Conservation (phyloP, 1,140 invertebrate genomes). For the Caenorhabditis inopinata region DNA sequence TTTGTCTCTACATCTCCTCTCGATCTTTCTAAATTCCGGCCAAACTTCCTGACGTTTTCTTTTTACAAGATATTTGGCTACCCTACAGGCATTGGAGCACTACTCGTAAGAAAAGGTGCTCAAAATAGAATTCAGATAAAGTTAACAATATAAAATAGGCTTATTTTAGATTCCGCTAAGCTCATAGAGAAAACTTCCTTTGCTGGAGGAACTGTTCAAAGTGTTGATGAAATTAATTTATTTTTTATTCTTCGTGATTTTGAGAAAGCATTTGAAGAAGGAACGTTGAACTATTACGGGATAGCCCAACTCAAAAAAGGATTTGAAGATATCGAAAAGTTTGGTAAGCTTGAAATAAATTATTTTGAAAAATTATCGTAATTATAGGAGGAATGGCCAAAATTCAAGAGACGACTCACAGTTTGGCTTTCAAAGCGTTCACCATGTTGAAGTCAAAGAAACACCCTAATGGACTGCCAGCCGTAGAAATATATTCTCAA, state of each 20-base stretch:
- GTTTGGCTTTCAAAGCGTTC: constrained; percentile 76
- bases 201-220: constrained; percentile 15
- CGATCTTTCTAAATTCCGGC: constrained; percentile 75
- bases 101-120: constrained; percentile 78
- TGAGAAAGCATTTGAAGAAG: constrained; percentile 79
- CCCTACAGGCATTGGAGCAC: constrained; percentile 82
- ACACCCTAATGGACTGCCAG: constrained; percentile 76
- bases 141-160: no score
- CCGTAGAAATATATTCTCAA: constrained; percentile 74
- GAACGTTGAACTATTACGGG: constrained; percentile 83
- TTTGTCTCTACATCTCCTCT: constrained; percentile 79
- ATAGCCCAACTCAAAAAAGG: constrained; percentile 81
- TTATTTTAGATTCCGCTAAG: constrained; percentile 70
- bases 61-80: constrained; percentile 99
- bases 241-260: constrained; percentile 60
- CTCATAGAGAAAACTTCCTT: constrained; percentile 68
- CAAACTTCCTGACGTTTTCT: constrained; percentile 87
- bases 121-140: no score
- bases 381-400: constrained; percentile 73
- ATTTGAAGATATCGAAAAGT: constrained; percentile 73
- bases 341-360: no score
- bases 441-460: constrained; percentile 72
- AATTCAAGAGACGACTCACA: constrained; percentile 77
- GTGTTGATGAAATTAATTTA: background rate
- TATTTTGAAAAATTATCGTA: no score